Base-by-base conservation (phyloP, 2,888 invertebrate species). In the Sympetrum striolatum region DNA sequence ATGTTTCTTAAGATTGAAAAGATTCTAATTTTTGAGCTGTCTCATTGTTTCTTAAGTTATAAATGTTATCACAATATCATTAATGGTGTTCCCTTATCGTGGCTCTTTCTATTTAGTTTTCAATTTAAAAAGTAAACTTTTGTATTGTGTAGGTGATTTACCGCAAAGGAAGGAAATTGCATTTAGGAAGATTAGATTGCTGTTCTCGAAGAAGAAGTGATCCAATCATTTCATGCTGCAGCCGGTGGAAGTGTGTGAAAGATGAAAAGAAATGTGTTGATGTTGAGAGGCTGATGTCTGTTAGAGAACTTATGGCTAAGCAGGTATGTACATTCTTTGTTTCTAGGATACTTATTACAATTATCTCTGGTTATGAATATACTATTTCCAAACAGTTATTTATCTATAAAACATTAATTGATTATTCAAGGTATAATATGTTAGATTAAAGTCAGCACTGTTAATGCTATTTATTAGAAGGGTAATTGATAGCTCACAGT, bases 121-220 rank as follows among this genome's bases (percentile, higher is more conserved):
- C 39, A 1, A 12, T 8, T 80, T 14, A n/a, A 37, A 39, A 44
- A 15, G 35, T 53, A 12, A 82, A 53, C n/a, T n/a, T 18, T 39
- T 53, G 4, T 31, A 0, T 22, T 37, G 5, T 37, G 1, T 22
- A 86, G 86, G 86, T 86, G 6, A 60, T 58, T 18, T 58, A 39
- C 31, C 60, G 64, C 6, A 86, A 86, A n/a, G 39, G n/a, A n/a
- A 58, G 60, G 15, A 58, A 60, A 8, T 58, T 53, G 8, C 86
- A 86, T 39, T 60, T 60, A 2, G 60, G 60, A 15, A 58, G 60
- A n/a, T 12, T 64, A 6, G 60, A 37, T 37, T 60, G 86, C 22
- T 60, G 86, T 60, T 86, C 37, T 58, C 58, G 86, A n/a, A 60
- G 86, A 37, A 60, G 86, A 12, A 86, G 86, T 86, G 86, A 86